Base-by-base conservation (phyloP, 1,140 invertebrate species). In the Lethrus apterus region DNA sequence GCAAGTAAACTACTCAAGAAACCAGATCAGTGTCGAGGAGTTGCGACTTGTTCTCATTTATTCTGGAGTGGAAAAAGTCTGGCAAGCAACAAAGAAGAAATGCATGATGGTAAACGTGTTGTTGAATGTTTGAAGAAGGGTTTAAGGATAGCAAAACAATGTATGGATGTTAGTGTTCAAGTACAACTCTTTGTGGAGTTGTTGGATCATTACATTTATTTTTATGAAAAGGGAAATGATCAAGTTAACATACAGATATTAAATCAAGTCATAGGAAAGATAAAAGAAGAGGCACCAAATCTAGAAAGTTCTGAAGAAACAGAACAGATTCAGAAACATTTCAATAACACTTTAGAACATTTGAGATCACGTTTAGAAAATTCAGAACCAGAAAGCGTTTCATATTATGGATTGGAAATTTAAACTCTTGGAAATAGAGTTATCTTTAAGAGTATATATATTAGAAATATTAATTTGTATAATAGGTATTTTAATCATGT, bases 1-100 rank as follows among this genome's bases (percentile, higher is more conserved):
- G 93, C 92, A 2, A 90, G 92, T 34, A 98, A 98, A 68, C 71
- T 99, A 34, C 72, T 99, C 1, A 95, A 98, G 70, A 99, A 98
- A 62, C 93, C 93, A 0, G 96, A 99, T 70, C 96, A 99, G 62
- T 93, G 90, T 64, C 70, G 93, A 46, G 93, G 89, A 4, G 87
- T 98, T 1, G 82, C 86, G 1, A 80, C 85, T 0, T 95, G 92
- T 64, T 89, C 93, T 0, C 91, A 97, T 69, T 78, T 98, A 29
- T 98, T 97, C 71, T 98, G 95, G 95, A 93, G 91, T 41, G 90
- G 88, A 11, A 89, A 89, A 68, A 81, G 76, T 33, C 63, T 80
- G 17, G 76, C 73, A 26, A 76, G 72, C n/a, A 73, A 74, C 33
- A 79, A 78, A 45, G 72, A 82, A 66, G 83, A 85, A 78, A 80